Base-by-base conservation (phyloP, 2,113 vertebrate genomes). In the Sinosuthora webbiana region DNA sequence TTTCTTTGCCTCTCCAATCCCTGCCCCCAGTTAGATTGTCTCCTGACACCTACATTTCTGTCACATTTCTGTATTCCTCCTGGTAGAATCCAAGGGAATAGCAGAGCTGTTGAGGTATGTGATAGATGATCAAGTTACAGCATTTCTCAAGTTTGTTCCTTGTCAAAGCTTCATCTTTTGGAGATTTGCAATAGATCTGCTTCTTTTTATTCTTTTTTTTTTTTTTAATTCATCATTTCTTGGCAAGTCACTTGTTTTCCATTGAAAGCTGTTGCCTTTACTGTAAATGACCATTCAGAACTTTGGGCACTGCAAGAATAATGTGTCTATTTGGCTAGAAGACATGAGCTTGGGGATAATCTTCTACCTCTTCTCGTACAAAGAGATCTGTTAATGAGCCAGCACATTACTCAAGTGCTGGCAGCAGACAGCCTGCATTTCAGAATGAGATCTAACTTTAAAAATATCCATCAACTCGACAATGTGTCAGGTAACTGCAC, bases 221-320 rank as follows among this genome's bases (percentile, higher is more conserved):
- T 68, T 56, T 44, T 17, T 42, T 1, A 71, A 91, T 87, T 79
- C 68, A 81, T 94, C 31, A 93, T 80, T 91, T 95, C 71, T 94
- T 96, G 94, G 96, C 94, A 95, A 81, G 90, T 94, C 70, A 75
- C 80, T 95, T 95, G 85, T 96, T 97, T 97, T 96, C 83, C 88
- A 95, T 71, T 74, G 90, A 94, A 93, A 95, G 64, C 93, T 93
- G 76, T 94, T 96, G 87, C 79, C 42, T 95, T 97, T 97, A 96
- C 95, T 96, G 95, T 96, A 97, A 93, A 96, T 96, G 94, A 97
- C 92, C 95, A 97, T 85, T 96, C 94, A 95, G 85, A 94, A 95
- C 90, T 96, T 96, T 87, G 92, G 90, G 64, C 68, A 83, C 68
- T 50, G 23, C 64, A 93, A 96, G 88, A 96, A 96, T 94, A 94